Evolutionary conservation across 2,797 vertebrate species (phyloP).

Genomic region (Okamejei kenojei): DNA sequence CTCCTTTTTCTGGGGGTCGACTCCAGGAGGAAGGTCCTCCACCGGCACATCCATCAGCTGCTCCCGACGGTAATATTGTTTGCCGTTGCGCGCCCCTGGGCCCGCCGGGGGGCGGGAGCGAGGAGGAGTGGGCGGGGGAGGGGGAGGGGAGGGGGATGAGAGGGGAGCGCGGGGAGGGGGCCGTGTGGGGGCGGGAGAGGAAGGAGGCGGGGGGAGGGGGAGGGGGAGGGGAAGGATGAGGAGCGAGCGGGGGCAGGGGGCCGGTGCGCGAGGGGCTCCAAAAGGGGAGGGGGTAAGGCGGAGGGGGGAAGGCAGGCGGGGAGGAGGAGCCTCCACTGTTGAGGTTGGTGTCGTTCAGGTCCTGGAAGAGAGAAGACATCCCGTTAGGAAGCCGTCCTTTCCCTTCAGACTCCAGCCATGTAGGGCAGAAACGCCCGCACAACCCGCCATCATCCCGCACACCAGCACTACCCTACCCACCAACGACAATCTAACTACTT

Average conservation of each 20-base stretch:
- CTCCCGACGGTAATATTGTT: constrained; percentile 45
- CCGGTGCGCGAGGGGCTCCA: background rate
- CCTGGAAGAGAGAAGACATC: constrained; percentile 53
- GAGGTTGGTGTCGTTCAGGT: constrained; percentile 60
- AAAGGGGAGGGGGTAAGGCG: constrained; percentile 42
- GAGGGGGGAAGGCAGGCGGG: constrained; percentile 42
- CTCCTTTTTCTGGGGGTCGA: constrained; percentile 71
- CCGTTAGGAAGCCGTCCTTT: background rate
- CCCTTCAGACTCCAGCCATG: too few species aligned
- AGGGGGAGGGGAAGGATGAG: too few species aligned
- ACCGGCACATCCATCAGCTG: constrained; percentile 60
- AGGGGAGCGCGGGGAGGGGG: too few species aligned
- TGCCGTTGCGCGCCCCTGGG: too few species aligned
- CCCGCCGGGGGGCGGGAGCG: background rate
- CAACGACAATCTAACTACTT: too few species aligned
- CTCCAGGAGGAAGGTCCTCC: constrained; percentile 64
- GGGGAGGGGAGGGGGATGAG: too few species aligned
- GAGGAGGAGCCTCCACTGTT: constrained; percentile 44
- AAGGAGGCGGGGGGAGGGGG: background rate
- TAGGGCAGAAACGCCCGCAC: too few species aligned
- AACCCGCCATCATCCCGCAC: too few species aligned
- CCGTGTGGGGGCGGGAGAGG: background rate
- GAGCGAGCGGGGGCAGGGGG: background rate
- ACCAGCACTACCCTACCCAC: too few species aligned
- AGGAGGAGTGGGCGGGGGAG: background rate